Conservation (phyloP, 2,888 invertebrate species). For the Cheilosia grossa region DNA sequence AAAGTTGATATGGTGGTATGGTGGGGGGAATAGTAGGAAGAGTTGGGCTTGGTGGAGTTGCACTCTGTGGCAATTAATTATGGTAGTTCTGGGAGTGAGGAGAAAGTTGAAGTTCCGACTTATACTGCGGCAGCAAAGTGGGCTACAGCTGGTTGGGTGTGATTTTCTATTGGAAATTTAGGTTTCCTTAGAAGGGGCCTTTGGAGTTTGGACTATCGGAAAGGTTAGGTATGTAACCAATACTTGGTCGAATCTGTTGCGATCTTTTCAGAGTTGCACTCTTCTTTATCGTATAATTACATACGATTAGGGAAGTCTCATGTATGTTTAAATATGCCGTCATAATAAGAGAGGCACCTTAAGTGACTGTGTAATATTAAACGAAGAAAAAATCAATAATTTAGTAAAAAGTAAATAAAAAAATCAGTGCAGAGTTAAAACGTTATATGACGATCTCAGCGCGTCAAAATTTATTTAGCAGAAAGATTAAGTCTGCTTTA, state of each 20-base stretch:
- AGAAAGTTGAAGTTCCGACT: conserved; percentile 55
- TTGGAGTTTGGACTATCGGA: conserved; percentile 7
- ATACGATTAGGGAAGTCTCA: no score
- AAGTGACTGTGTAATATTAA: no score
- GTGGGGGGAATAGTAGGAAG: neutral
- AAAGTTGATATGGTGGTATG: neutral
- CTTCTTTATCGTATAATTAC: no score
- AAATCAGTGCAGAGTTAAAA: no score
- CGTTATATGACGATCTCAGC: no score
- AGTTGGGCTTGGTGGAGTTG: conserved; percentile 22
- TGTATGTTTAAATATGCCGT: no score
- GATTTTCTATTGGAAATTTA: conserved; percentile 16
- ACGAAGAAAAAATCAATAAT: no score
- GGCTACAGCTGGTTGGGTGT: conserved; percentile 25
- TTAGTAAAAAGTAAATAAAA: no score
- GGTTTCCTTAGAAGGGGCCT: conserved; percentile 13
- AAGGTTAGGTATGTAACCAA: neutral
- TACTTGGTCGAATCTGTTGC: neutral
- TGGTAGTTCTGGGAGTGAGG: conserved; percentile 51
- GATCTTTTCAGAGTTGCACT: neutral
- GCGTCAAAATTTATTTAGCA: no score
- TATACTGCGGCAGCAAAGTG: neutral
- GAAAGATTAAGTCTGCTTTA: no score
- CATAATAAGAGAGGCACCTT: no score
- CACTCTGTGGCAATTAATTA: conserved; percentile 64